phyloP scores from a whole-genome alignment of 2,888 invertebrate genomes.

The Drosophila tripunctata region DNA sequence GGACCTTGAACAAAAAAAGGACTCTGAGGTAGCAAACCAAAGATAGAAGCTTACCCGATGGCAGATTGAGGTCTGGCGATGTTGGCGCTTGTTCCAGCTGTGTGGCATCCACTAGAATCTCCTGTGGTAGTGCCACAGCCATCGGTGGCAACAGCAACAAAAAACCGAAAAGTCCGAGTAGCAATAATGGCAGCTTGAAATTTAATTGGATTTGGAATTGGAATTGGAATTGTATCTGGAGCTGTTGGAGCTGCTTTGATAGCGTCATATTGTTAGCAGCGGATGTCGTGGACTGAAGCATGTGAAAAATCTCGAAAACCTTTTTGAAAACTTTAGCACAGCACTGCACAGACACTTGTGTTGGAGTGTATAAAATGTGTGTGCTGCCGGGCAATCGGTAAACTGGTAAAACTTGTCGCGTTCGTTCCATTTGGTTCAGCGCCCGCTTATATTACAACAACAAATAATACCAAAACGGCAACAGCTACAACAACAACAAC shows the following conservation, averaged over 20 bases:
- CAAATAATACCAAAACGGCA: constrained; percentile 28
- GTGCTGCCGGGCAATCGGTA: constrained; percentile 22
- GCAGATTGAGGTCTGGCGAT: constrained; percentile 46
- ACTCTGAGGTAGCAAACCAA: neutral
- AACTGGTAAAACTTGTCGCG: constrained; percentile 64
- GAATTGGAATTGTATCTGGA: too few relatives aligned
- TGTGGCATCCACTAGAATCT: constrained; percentile 40
- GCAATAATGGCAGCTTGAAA: neutral
- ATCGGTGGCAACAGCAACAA: constrained; percentile 24
- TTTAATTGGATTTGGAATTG: neutral
- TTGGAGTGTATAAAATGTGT: constrained; percentile 8
- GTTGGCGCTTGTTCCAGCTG: constrained; percentile 25
- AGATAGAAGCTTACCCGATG: constrained; percentile 55
- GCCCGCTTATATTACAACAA: constrained; percentile 63
- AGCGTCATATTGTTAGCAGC: constrained; percentile 61
- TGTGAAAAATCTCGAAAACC: constrained; percentile 66
- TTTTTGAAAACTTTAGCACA: constrained; percentile 57
- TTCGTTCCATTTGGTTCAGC: constrained; percentile 71
- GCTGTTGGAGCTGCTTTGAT: constrained; percentile 27
- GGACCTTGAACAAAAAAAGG: too few relatives aligned
- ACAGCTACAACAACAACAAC: constrained; percentile 27
- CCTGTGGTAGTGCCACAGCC: constrained; percentile 51
- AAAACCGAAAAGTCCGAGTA: constrained; percentile 21
- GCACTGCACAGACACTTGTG: neutral
- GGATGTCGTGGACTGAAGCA: constrained; percentile 51